These are phyloP conservation scores for Setophaga kirtlandii DNA, from an alignment of 2,113 vertebrate genomes.

Conservation along the genomic window DNA sequence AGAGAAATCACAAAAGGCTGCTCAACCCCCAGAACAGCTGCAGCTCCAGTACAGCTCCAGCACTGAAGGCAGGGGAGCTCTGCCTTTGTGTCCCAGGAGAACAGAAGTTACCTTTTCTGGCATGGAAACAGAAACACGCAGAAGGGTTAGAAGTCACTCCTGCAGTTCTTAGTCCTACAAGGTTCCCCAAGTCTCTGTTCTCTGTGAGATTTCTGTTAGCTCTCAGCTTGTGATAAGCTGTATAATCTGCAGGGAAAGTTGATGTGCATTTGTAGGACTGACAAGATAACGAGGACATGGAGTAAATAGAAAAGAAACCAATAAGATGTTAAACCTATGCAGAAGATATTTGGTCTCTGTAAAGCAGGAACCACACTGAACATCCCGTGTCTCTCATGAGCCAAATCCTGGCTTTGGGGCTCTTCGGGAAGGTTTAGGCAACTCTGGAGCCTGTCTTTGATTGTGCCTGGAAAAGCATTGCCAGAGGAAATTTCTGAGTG, in stretches of 20 bases:
- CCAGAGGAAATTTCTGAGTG: background rate
- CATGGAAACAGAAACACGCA: background rate
- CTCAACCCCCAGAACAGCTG: background rate
- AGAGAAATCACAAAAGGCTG: constrained; percentile 50
- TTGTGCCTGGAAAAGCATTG: background rate
- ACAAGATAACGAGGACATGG: background rate
- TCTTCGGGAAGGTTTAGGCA: background rate
- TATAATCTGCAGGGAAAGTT: background rate
- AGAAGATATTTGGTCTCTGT: background rate
- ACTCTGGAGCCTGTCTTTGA: background rate
- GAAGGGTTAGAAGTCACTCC: background rate
- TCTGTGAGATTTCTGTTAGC: background rate
- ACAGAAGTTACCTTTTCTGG: background rate
- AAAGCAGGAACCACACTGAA: background rate
- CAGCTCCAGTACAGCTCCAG: background rate
- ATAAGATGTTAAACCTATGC: background rate
- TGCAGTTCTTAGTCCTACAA: background rate
- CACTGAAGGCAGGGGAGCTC: background rate
- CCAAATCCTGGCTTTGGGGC: background rate
- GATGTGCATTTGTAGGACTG: background rate
- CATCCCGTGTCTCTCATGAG: background rate
- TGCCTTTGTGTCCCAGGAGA: background rate
- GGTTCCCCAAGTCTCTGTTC: background rate
- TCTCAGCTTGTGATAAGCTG: background rate
- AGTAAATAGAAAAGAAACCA: background rate